These are phyloP conservation scores for Allophyes oxyacanthae DNA, from an alignment of 2,888 invertebrate genomes.

Conservation along the genomic window DNA sequence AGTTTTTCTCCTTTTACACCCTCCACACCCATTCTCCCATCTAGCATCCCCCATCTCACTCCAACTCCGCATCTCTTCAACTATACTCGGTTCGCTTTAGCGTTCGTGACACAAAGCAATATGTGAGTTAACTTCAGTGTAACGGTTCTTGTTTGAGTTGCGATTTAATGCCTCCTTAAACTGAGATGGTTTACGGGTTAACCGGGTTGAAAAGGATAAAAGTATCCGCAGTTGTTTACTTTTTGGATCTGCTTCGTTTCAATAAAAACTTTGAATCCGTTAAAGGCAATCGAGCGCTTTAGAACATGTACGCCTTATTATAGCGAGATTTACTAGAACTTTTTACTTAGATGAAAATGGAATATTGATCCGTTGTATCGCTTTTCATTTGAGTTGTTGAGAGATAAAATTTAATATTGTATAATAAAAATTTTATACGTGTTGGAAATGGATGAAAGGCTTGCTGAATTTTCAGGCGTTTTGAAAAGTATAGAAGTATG, in stretches of 20 bases:
- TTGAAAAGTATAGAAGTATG: conserved; percentile 6
- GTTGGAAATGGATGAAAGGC: background rate
- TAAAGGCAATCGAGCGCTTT: conserved; percentile 74
- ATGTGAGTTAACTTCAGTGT: conserved; percentile 89
- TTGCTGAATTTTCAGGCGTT: conserved; percentile 2
- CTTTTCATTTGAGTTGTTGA: conserved; percentile 50
- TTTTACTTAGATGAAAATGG: conserved; percentile 59
- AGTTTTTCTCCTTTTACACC: conserved; percentile 89
- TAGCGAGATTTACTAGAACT: conserved; percentile 58
- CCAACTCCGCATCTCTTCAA: conserved; percentile 74
- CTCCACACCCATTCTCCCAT: conserved; percentile 85
- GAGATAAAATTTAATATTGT: conserved; percentile 23
- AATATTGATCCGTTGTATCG: conserved; percentile 50
- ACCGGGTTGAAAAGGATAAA: conserved; percentile 86
- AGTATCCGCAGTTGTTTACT: conserved; percentile 84
- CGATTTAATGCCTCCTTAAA: conserved; percentile 89
- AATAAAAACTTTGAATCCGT: conserved; percentile 84
- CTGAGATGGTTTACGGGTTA: conserved; percentile 89
- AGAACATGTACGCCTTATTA: conserved; percentile 64
- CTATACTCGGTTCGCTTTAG: conserved; percentile 81
- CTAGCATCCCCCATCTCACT: conserved; percentile 79
- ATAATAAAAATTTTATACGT: conserved; percentile 28
- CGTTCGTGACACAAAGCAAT: conserved; percentile 90
- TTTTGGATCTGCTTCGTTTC: conserved; percentile 79
- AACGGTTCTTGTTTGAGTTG: conserved; percentile 89